phyloP scores from a whole-genome alignment of 2,888 invertebrate species.

The Trachelus stipa region DNA sequence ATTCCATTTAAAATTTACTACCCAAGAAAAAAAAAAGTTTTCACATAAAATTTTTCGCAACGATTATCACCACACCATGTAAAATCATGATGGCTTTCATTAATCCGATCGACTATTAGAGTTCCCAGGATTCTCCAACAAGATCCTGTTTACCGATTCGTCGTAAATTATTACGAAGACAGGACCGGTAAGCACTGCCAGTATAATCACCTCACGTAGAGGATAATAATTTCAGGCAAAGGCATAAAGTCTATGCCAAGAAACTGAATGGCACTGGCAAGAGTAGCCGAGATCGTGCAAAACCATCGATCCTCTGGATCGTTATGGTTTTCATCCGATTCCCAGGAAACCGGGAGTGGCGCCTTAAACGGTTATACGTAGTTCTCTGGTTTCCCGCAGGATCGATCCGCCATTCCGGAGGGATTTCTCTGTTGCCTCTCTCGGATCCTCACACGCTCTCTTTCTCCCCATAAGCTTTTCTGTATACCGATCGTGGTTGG shows the following conservation, averaged over 20 bases:
- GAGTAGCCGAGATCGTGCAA: background rate
- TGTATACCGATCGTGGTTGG: slow-evolving; percentile 28
- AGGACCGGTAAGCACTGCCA: background rate
- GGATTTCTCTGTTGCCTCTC: slow-evolving; percentile 1
- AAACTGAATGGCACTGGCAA: background rate
- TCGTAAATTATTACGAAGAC: background rate
- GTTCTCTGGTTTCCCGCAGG: slow-evolving; percentile 24
- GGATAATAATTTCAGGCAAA: slow-evolving; percentile 3
- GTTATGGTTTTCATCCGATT: background rate
- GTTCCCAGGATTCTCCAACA: background rate
- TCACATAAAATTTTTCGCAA: background rate
- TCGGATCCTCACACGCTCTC: background rate
- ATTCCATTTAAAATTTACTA: background rate
- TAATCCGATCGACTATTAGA: background rate
- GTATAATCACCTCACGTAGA: slow-evolving; percentile 4
- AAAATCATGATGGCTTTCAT: background rate
- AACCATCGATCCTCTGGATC: background rate
- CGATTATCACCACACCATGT: background rate
- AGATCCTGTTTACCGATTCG: background rate
- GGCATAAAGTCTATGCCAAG: background rate
- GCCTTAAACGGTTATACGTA: background rate
- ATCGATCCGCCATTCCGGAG: slow-evolving; percentile 47
- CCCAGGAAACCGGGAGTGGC: background rate
- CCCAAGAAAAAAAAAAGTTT: too few species aligned
- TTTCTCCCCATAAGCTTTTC: slow-evolving; percentile 39